phyloP scores from a whole-genome alignment of 1,140 invertebrate species.

The Armadillidium nasatum region DNA sequence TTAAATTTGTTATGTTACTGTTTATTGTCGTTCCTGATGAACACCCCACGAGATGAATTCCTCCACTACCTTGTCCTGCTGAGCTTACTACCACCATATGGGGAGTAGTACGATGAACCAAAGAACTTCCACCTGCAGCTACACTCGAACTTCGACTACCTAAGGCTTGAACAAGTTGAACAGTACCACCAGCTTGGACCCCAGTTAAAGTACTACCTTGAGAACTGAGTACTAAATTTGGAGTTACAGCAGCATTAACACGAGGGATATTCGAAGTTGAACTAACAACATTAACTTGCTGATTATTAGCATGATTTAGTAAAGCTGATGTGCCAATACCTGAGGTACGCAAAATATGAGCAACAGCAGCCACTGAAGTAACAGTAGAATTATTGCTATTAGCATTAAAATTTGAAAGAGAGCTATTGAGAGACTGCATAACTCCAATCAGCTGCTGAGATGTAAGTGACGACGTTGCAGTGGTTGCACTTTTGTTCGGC shows the following conservation, averaged over 20 bases:
- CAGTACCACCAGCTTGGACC: constrained; percentile 12
- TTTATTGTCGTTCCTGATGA: background rate
- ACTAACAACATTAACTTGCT: constrained; percentile 16
- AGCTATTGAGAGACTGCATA: constrained; percentile 10
- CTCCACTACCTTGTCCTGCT: background rate
- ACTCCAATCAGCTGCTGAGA: constrained; percentile 1
- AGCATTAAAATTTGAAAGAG: no score
- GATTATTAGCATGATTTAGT: constrained; percentile 28
- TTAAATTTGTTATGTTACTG: background rate
- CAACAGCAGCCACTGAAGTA: constrained; percentile 37
- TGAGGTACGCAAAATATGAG: constrained; percentile 33
- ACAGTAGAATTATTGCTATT: constrained; percentile 17
- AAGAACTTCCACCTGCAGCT: background rate
- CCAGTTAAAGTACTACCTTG: background rate
- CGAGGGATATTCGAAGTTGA: constrained; percentile 12
- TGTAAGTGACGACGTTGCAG: background rate
- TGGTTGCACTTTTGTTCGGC: background rate
- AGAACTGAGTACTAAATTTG: constrained; percentile 14
- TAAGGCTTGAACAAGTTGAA: constrained; percentile 21
- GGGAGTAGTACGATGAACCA: background rate
- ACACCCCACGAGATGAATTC: background rate
- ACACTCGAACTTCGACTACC: background rate
- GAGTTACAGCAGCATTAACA: constrained; percentile 12
- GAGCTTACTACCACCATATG: background rate
- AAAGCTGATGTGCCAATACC: constrained; percentile 21